A percentile compares a stretch with the other conserved stretches of the same genome.
phyloP scores from a whole-genome alignment of 1,140 invertebrate species.

The Pogonognathellus flavescens region DNA sequence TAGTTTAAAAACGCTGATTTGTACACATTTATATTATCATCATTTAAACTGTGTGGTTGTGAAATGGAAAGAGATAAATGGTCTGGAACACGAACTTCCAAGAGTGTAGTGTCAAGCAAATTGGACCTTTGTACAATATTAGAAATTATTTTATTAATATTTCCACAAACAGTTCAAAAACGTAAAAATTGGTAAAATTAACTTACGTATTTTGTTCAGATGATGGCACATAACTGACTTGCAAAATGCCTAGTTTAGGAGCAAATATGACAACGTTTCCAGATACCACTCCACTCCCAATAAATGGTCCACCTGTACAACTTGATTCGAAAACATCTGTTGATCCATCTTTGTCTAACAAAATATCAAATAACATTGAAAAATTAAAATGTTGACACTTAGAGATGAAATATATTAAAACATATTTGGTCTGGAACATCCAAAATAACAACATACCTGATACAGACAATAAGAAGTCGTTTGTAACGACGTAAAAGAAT shows the following conservation, averaged over 20 bases:
- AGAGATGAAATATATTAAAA: too few species aligned
- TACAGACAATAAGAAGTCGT: slow-evolving; percentile 30
- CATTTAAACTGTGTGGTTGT: slow-evolving; percentile 37
- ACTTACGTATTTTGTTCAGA: neutral
- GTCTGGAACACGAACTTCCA: slow-evolving; percentile 62
- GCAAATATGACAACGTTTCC: slow-evolving; percentile 53
- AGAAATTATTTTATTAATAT: neutral
- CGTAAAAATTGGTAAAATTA: neutral
- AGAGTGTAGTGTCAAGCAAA: slow-evolving; percentile 31
- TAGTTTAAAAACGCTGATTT: slow-evolving; percentile 64
- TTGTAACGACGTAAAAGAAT: slow-evolving; percentile 57
- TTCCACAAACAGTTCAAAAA: too few species aligned
- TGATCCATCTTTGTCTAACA: slow-evolving; percentile 9
- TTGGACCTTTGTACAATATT: slow-evolving; percentile 18
- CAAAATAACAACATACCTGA: neutral
- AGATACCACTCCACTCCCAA: slow-evolving; percentile 57
- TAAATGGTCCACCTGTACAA: slow-evolving; percentile 55
- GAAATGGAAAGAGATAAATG: slow-evolving; percentile 63
- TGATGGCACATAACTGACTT: neutral
- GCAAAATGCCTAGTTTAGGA: slow-evolving; percentile 53
- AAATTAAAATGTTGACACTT: neutral
- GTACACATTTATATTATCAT: slow-evolving; percentile 64
- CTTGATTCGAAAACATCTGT: slow-evolving; percentile 54
- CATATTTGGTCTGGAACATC: too few species aligned
- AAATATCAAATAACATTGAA: neutral